Evolutionary conservation across 2,113 vertebrate genomes (phyloP), one percentile per base, ranked within the genome.

Genomic region (Phainopepla nitens): DNA sequence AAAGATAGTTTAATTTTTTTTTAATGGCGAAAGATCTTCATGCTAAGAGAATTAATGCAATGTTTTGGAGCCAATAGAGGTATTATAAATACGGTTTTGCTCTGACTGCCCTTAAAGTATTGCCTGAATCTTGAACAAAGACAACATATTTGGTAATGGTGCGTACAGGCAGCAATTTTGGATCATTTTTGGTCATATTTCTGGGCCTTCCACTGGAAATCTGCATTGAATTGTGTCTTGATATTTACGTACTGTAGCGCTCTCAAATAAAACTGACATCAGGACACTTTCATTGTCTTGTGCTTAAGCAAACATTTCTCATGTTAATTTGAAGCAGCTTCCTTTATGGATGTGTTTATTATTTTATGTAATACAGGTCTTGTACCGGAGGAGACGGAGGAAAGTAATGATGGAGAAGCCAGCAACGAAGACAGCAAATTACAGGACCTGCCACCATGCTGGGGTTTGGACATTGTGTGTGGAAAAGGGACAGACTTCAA

Each of bases 401-500:
- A 99, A 90, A 98, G 97, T 68, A 97, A 97, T 44, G 99, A 99
- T 42, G 98, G 97, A 41, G 99, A 99, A 96, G 95, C 97, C 11
- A 98, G 96, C 87, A 98, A 98, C 0, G 99, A 99, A 95, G 99
- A 98, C 49, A 98, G 98, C 89, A 99, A 99, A 90, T 97, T 99
- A 35, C 99, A 99, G 97, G 99, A 99, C 92, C 97, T 99, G 49
- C 99, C 99, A 54, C 99, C 99, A 0, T 99, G 99, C 58, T 99
- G 99, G 99, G 99, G 99, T 73, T 97, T 99, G 91, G 99, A 99
- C 88, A 99, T 99, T 27, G 99, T 99, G 83, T 99, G 99, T 97
- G 99, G 99, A 6, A 99, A 99, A 98, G 99, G 99, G 97, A 99
- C 99, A 18, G 99, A 99, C 82, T 99, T 99, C 97, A 99, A 99